Conservation (phyloP, 2,113 vertebrate genomes). For the Gopherus flavomarginatus region DNA sequence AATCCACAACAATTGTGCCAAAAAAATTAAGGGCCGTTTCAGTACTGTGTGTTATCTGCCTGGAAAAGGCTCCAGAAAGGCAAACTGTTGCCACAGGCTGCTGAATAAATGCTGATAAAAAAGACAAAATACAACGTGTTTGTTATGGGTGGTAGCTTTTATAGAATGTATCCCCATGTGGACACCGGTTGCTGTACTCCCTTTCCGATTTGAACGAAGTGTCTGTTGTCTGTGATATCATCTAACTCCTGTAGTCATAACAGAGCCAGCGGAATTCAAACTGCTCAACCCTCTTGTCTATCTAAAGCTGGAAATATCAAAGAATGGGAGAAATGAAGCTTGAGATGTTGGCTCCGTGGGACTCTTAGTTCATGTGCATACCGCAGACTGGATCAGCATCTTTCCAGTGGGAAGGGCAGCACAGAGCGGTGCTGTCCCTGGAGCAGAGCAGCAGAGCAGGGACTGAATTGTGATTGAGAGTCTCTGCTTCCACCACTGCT, state of each 20-base stretch:
- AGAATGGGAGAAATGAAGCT: neutral
- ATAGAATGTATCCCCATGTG: constrained; percentile 27
- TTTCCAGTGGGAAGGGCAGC: neutral
- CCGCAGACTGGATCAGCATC: neutral
- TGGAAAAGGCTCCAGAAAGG: constrained; percentile 59
- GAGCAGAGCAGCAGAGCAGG: neutral
- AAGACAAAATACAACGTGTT: constrained; percentile 63
- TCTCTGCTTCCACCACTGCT: neutral
- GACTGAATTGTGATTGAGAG: neutral
- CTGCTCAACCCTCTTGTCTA: neutral
- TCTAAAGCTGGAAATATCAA: neutral
- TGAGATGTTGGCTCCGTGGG: fast-evolving
- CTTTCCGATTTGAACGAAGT: constrained; percentile 8
- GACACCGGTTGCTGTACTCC: neutral
- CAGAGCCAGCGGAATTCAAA: neutral
- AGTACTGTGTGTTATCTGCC: constrained; percentile 47
- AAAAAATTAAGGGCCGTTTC: constrained; percentile 14
- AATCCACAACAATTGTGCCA: constrained; percentile 26
- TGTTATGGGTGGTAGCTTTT: constrained; percentile 32
- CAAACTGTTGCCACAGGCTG: constrained; percentile 71
- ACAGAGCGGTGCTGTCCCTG: neutral
- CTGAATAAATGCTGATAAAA: constrained; percentile 78
- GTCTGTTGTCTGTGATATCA: neutral
- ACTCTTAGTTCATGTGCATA: neutral
- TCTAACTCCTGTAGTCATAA: neutral